These are phyloP conservation scores for Synanceia verrucosa DNA, from an alignment of 2,797 vertebrate species.

Conservation along the genomic window DNA sequence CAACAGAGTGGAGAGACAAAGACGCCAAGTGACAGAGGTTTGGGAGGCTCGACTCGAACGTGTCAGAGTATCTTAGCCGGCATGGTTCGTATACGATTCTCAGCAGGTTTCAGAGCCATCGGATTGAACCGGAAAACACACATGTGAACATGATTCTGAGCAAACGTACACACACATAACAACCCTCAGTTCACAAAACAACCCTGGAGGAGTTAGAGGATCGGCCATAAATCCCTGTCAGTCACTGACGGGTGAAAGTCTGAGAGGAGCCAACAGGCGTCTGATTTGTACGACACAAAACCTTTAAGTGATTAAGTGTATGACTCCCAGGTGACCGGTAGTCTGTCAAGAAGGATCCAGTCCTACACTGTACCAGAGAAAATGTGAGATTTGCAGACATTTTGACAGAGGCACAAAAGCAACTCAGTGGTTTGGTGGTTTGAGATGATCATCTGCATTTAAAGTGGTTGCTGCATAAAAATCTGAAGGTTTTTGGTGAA, in stretches of 20 bases:
- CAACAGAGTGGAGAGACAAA: conserved; percentile 62
- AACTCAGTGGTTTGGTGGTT: background rate
- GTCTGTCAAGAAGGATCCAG: conserved; percentile 21
- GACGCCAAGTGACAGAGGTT: conserved; percentile 54
- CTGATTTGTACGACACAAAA: conserved; percentile 24
- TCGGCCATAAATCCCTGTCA: conserved; percentile 32
- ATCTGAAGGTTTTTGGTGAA: too few relatives aligned
- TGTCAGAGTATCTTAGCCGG: conserved; percentile 39
- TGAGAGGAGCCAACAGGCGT: conserved; percentile 19
- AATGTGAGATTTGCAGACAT: conserved; percentile 28
- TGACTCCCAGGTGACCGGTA: conserved; percentile 33
- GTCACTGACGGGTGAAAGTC: conserved; percentile 23
- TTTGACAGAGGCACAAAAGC: conserved; percentile 4
- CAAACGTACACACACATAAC: conserved; percentile 9
- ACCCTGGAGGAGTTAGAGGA: conserved; percentile 22
- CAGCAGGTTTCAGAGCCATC: conserved; percentile 34
- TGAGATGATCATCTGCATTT: too few relatives aligned
- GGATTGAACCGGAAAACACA: conserved; percentile 29
- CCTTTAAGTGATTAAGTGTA: conserved; percentile 11
- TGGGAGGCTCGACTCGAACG: conserved; percentile 29
- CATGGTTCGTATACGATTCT: conserved; percentile 27
- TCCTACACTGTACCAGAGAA: conserved; percentile 4
- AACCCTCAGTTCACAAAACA: conserved; percentile 8
- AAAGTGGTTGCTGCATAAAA: too few relatives aligned
- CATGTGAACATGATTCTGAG: background rate